Conservation (phyloP, 2,888 invertebrate genomes). For the Cheilosia impressa region DNA sequence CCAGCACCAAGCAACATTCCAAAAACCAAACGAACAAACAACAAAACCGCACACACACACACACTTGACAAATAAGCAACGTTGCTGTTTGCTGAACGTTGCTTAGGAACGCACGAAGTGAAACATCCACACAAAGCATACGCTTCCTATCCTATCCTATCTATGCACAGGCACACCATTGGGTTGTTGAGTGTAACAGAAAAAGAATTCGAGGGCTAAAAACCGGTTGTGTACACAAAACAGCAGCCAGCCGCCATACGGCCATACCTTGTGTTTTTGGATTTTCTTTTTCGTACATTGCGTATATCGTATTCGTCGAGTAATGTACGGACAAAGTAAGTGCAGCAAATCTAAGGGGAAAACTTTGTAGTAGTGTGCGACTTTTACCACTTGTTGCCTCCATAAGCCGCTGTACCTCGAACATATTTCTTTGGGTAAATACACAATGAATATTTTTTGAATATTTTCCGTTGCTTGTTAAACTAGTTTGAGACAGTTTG, state of each 20-base stretch:
- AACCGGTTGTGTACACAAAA: constrained; percentile 26
- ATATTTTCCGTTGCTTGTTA: no score
- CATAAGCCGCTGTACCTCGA: no score
- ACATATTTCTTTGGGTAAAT: no score
- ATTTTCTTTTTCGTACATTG: no score
- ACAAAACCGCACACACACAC: not conserved
- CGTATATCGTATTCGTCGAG: no score
- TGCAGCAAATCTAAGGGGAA: no score
- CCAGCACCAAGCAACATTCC: constrained; percentile 63
- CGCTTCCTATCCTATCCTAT: not conserved
- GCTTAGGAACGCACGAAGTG: constrained; percentile 43
- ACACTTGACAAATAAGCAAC: constrained; percentile 2
- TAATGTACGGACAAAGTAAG: not conserved
- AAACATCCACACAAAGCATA: constrained; percentile 34
- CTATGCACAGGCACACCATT: not conserved
- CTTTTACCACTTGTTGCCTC: constrained; percentile 29
- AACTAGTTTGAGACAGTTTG: no score
- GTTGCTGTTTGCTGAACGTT: constrained; percentile 12
- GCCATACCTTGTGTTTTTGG: no score
- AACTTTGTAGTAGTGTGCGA: no score
- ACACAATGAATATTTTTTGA: no score
- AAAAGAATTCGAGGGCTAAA: not conserved
- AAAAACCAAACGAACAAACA: constrained; percentile 47
- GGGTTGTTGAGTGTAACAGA: constrained; percentile 3
- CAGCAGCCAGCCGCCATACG: no score